phyloP scores from a whole-genome alignment of 1,140 invertebrate species.

The Bombus pascuorum region DNA sequence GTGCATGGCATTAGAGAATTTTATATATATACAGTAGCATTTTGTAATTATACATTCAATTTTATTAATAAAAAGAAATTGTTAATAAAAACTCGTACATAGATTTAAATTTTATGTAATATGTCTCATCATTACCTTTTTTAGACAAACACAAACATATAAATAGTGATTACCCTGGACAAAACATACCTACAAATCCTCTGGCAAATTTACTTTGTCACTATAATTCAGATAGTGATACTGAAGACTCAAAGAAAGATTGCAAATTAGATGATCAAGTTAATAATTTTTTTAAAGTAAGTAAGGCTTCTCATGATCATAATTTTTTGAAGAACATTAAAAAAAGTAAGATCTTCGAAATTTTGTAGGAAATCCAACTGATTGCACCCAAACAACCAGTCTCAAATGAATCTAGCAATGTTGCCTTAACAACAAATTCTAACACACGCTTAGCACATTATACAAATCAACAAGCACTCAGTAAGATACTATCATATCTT shows the following conservation, averaged over 20 bases:
- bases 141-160: conserved; percentile 77
- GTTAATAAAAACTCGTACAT: background rate
- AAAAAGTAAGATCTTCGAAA: conserved; percentile 17
- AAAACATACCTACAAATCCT: conserved; percentile 76
- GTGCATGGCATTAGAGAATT: background rate
- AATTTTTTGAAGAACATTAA: background rate
- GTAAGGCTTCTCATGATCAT: background rate
- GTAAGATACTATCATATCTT: background rate
- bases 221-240: conserved; percentile 81
- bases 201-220: conserved; percentile 79
- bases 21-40: background rate
- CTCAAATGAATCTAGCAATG: conserved; percentile 19
- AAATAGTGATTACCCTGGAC: conserved; percentile 64
- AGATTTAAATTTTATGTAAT: conserved; percentile 16
- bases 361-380: conserved; percentile 78
- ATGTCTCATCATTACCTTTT: conserved; percentile 6
- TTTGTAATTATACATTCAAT: background rate
- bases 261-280: conserved; percentile 80
- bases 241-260: conserved; percentile 71
- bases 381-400: conserved; percentile 72
- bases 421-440: conserved; percentile 34
- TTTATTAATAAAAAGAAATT: conserved; percentile 23
- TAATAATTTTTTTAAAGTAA: conserved; percentile 81
- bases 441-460: conserved; percentile 7
- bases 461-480: conserved; percentile 47